Evolutionary conservation across 1,140 invertebrate genomes (phyloP), one percentile per base, ranked within the genome.

Genomic region (Drosophila repleta): DNA sequence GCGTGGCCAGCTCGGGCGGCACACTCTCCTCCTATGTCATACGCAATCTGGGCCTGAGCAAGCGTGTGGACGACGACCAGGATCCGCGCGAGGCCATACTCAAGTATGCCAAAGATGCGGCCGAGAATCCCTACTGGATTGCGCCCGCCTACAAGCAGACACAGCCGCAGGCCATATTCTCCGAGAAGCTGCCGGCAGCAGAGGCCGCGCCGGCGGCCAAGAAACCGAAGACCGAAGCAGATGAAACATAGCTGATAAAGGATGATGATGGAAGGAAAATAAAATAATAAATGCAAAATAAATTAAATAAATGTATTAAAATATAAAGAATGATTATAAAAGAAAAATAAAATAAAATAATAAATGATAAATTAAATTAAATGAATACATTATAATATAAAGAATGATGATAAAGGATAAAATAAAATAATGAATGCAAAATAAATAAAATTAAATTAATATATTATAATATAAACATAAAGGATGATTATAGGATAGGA

Each of bases 11-110:
- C 0, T 98, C 98, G 0, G 99, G 99, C 26, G 97, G 97, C 62
- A 99, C 99, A 0, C 93, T 99, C 0, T 98, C 98, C 70, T 99
- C 98, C 0, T 99, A 98, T 92, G 98, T 99, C 20, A 99, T 99
- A 48, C 94, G 98, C 61, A 98, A 99, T 91, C 93, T 99, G 20
- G 98, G 98, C 0, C 92, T 98, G 1, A 97, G 96, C 75, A 99
- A 99, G 88, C 94, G 97, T 61, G 96, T 98, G 17, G 96, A 99
- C 76, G 97, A 98, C 84, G 98, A 99, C 92, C 97, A 98, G 82
- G 98, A 99, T 94, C 98, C 99, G 0, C 94, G 99, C 57, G 97
- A 98, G 84, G 98, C 98, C 5, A 98, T 99, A 83, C 93, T 99
- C n/a, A 96, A 97, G 74, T 99, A 96, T 93, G 98, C 98, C 0